A percentile compares a stretch with the other conserved stretches of the same genome.
Evolutionary conservation across 2,888 invertebrate genomes (phyloP).

Genomic region (Pomacea canaliculata): DNA sequence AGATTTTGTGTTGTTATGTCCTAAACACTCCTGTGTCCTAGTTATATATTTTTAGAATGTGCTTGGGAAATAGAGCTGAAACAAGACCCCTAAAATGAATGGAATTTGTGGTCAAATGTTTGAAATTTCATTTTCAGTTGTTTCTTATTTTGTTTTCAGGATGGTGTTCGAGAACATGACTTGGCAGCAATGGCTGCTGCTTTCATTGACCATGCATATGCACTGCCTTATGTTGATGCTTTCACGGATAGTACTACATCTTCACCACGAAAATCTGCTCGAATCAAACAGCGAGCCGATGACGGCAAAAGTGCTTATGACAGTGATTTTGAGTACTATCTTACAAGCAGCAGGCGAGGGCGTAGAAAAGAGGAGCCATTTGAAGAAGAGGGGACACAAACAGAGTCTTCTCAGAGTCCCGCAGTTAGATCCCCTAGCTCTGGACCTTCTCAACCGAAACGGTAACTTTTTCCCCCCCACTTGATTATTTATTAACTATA

Average conservation of each 20-base stretch:
- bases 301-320: conserved; percentile 22
- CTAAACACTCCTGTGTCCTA: no score
- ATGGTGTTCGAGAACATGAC: conserved; percentile 33
- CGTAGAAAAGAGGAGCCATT: conserved; percentile 11
- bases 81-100: no score
- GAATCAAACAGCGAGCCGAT: conserved; percentile 23
- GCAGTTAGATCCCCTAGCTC: conserved; percentile 3
- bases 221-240: conserved; percentile 38
- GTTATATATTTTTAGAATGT: no score
- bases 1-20: no score
- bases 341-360: conserved; percentile 8
- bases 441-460: conserved; percentile 12
- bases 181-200: conserved; percentile 41
- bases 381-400: conserved; percentile 9
- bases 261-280: conserved; percentile 16
- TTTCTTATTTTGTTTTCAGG: conserved; percentile 25
- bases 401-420: conserved; percentile 3
- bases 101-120: no score
- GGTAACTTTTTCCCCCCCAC: conserved; percentile 4
- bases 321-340: conserved; percentile 26
- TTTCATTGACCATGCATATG: conserved; percentile 56
- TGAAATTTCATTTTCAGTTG: no score
- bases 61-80: no score
- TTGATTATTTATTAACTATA: no score
- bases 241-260: not conserved